These are phyloP conservation scores for Argyresthia goedartella DNA, from an alignment of 2,888 invertebrate species.

Conservation along the genomic window DNA sequence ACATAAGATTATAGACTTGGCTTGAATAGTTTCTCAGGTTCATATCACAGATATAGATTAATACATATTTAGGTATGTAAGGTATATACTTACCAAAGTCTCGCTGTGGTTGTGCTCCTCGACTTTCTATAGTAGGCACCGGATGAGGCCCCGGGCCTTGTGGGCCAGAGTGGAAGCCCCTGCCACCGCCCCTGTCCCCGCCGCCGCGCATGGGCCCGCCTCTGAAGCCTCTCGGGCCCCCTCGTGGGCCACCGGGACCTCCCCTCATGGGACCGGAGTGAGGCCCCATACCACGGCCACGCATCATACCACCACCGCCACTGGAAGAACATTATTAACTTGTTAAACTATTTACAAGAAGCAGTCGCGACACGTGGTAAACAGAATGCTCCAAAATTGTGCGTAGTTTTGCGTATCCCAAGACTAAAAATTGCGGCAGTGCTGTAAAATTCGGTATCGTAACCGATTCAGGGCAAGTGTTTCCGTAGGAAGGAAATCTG, in stretches of 20 bases:
- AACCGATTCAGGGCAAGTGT: too few relatives aligned
- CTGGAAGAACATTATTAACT: not conserved
- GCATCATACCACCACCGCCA: slow-evolving; percentile 48
- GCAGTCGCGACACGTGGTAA: too few relatives aligned
- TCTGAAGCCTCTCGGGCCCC: slow-evolving; percentile 53
- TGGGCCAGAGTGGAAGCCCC: slow-evolving; percentile 52
- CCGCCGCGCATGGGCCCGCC: slow-evolving; percentile 57
- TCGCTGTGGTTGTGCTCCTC: slow-evolving; percentile 48
- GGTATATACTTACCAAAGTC: too few relatives aligned
- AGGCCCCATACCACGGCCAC: slow-evolving; percentile 52
- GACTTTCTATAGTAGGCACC: slow-evolving; percentile 58
- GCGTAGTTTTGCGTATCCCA: not conserved
- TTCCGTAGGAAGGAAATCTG: too few relatives aligned
- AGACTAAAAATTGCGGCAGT: not conserved
- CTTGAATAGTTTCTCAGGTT: too few relatives aligned
- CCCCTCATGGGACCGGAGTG: slow-evolving; percentile 25
- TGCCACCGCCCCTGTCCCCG: slow-evolving; percentile 55
- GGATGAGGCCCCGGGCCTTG: slow-evolving; percentile 64
- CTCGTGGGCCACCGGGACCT: slow-evolving; percentile 37
- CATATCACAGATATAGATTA: too few relatives aligned
- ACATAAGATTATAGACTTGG: too few relatives aligned
- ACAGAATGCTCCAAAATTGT: too few relatives aligned
- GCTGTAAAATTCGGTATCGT: not conserved
- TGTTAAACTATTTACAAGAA: not conserved
- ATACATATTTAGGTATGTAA: too few relatives aligned